Base-by-base conservation (phyloP, 2,797 vertebrate species). In the Melanogrammus aeglefinus region DNA sequence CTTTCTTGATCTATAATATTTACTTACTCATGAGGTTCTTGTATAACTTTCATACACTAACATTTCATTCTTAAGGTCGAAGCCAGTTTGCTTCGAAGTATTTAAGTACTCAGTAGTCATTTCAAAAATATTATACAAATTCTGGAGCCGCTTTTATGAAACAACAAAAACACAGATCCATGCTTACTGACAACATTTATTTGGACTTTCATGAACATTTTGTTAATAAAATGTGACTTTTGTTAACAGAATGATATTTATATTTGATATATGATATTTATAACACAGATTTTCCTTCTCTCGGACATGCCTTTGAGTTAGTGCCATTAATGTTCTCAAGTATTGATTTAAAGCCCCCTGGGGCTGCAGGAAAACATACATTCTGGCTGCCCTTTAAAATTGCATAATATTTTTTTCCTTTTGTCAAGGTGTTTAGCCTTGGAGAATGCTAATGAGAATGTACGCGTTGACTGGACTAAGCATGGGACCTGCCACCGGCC, bases 321-420 rank as follows among this genome's bases (percentile, higher is more conserved):
- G 12, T 57, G 39, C 75, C 39, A 39, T 7, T n/a, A 74, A 72
- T 31, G 77, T 73, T n/a, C 72, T 10, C 35, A 5, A 31, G 72
- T n/a, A 63, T 72, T 75, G 27, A 66, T 73, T 24, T 47, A 9
- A 75, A 10, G 74, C 35, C 0, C 79, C 72, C 18, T 16, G 31
- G 31, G 70, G 13, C 70, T 35, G 2, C 6, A 72, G 27, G 31
- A 57, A 10, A 1, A 13, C 41, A 75, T 44, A 77, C 77, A 76
- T 76, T 27, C 31, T 71, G 70, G 36, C 73, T 74, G 57, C 29
- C 5, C 27, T 79, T 87, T 82, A 78, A 77, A 72, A 79, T 88
- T 81, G 24, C 71, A 71, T 75, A 81, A 84, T 79, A 77, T 72
- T 79, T 79, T 3, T 47, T 71, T 63, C 38, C 79, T 7, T 82